Base-by-base conservation (phyloP, 92 coral and sea anemone genomes). In the Zoanthus sociatus region DNA sequence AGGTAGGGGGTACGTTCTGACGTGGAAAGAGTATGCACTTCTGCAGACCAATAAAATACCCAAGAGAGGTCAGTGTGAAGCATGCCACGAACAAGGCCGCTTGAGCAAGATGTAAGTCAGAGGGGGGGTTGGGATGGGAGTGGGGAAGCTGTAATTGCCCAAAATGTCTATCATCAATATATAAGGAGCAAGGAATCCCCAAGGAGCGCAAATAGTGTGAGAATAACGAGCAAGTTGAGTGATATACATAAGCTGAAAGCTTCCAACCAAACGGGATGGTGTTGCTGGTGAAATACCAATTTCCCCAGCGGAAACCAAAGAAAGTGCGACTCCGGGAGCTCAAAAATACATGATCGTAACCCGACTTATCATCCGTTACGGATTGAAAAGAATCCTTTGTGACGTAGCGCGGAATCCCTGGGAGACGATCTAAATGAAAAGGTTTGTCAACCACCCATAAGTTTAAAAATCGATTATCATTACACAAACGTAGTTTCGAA, bases 191-290 rank as follows among this genome's bases (percentile, higher is more conserved):
- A 6, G 90, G 92, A 63, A 92, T 78, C 10, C 14, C 21, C 45
- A 84, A 12, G 26, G 92, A 86, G 12, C 90, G 81, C 45, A 92
- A 56, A 31, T 78, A 84, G 47, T 92, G 90, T 0, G 92, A 66
- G 12, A 10, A 3, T 10, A 50, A 7, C 54, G 12, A 10, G 12
- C 54, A 3, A 50, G 54, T 50, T 1, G 54, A 50, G 12, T 10
- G 54, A 10, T 50, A 50, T 10, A 50, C 54, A 10, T 50, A 50
- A 0, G 95, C 91, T 0, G 91, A 77, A 7, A 83, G 17, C 47
- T 92, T 87, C 93, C 93, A 92, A 0, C 93, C 91, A 66, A 90
- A 92, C 9, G 90, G 95, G 31, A 92, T 83, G 1, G 91, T 74
- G 63, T 61, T 84, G 53, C 91, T 78, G 17, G 69, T 61, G 17